These are phyloP conservation scores for Agrochola lota DNA, from an alignment of 2,888 invertebrate species.

Conservation along the genomic window DNA sequence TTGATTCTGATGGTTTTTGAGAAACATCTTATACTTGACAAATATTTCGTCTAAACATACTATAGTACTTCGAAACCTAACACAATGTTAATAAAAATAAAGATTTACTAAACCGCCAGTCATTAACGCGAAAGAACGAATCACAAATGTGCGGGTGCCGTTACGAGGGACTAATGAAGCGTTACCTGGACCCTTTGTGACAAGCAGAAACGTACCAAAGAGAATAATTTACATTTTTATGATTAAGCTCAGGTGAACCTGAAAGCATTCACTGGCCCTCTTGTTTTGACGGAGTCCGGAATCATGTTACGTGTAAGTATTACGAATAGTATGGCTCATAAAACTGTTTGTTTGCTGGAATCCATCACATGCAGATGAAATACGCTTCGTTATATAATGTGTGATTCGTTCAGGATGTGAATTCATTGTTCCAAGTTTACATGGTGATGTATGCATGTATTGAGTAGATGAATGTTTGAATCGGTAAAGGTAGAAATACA, in stretches of 20 bases:
- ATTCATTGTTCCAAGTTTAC: conserved; percentile 1
- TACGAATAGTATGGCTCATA: conserved; percentile 9
- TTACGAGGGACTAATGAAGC: conserved; percentile 72
- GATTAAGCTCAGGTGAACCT: conserved; percentile 72
- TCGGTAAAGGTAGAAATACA: background rate
- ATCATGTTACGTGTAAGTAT: conserved; percentile 29
- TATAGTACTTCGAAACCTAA: background rate
- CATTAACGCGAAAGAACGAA: conserved; percentile 69
- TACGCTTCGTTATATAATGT: background rate
- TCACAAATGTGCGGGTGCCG: conserved; percentile 71
- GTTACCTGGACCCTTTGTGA: conserved; percentile 70
- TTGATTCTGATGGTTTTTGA: background rate
- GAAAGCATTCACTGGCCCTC: conserved; percentile 50
- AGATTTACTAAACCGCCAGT: conserved; percentile 66
- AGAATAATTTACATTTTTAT: conserved; percentile 79
- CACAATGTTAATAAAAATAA: conserved; percentile 26
- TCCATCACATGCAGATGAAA: background rate
- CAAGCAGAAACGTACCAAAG: conserved; percentile 66
- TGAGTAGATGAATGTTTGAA: conserved; percentile 4
- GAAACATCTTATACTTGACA: background rate
- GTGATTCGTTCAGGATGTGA: background rate
- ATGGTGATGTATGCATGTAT: background rate
- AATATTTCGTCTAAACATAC: background rate
- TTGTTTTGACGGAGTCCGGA: conserved; percentile 48
- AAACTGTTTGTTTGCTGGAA: conserved; percentile 15